Conservation (phyloP, 1,140 invertebrate genomes). For the Macrostomum lignano region DNA sequence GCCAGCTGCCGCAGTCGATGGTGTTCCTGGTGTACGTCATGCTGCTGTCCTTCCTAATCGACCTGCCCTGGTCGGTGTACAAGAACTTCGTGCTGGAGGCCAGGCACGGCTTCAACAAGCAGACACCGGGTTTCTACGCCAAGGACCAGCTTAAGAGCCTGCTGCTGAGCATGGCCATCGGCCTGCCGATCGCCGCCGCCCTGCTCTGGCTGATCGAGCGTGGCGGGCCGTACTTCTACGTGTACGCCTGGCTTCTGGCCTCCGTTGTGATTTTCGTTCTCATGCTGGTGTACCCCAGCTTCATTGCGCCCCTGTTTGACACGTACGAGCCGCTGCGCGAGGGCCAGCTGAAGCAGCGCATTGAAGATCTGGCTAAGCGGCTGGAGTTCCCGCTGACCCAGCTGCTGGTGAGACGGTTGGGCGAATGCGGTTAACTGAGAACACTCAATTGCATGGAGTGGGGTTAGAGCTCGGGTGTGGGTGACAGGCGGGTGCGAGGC, state of each 20-base stretch:
- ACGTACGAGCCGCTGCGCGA: constrained; percentile 83
- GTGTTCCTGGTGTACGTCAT: constrained; percentile 45
- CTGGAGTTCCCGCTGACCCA: constrained; percentile 75
- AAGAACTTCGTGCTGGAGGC: constrained; percentile 77
- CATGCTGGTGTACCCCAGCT: constrained; percentile 71
- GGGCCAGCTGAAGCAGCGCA: constrained; percentile 50
- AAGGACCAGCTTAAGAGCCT: constrained; percentile 71
- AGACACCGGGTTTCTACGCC: constrained; percentile 61
- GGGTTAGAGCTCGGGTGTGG: too few species aligned
- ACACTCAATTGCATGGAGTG: too few species aligned
- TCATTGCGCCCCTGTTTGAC: constrained; percentile 90
- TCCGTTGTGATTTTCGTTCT: constrained; percentile 36
- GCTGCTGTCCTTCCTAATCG: constrained; percentile 39
- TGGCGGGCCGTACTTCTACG: constrained; percentile 54
- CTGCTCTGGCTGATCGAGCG: constrained; percentile 59
- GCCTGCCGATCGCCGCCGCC: constrained; percentile 45
- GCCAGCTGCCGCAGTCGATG: constrained; percentile 25
- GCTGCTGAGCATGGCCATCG: constrained; percentile 43
- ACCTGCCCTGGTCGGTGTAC: constrained; percentile 59
- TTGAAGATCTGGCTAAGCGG: constrained; percentile 56
- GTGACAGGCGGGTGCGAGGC: too few species aligned
- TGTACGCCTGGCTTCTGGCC: constrained; percentile 71
- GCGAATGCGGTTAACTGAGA: too few species aligned
- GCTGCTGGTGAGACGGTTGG: too few species aligned
- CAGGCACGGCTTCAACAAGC: constrained; percentile 88